These are phyloP conservation scores for Spodoptera litura DNA, from an alignment of 1,140 invertebrate genomes.

Conservation along the genomic window DNA sequence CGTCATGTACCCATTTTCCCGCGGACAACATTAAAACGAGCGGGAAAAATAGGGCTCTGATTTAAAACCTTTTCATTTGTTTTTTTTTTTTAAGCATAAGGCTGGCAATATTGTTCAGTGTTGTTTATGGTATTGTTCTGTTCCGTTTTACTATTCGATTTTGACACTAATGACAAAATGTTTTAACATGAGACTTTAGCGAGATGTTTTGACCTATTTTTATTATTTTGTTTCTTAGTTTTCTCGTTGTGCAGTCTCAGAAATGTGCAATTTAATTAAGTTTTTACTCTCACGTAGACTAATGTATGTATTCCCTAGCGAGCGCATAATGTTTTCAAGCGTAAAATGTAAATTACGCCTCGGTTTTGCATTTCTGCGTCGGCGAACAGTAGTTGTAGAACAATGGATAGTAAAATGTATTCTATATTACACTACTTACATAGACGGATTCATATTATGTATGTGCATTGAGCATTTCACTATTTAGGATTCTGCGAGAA, in stretches of 20 bases:
- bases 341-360: constrained; percentile 37
- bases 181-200: too few relatives aligned
- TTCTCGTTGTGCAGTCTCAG: not conserved
- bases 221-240: not conserved
- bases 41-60: constrained; percentile 29
- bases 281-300: constrained; percentile 11
- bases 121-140: constrained; percentile 1
- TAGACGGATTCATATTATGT: not conserved
- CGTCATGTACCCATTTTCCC: constrained; percentile 43
- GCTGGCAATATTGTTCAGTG: too few relatives aligned
- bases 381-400: constrained; percentile 37
- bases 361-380: constrained; percentile 24
- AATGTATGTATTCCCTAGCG: constrained; percentile 3
- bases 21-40: constrained; percentile 33
- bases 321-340: constrained; percentile 36
- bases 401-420: constrained; percentile 43
- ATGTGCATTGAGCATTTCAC: not conserved
- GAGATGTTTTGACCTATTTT: too few relatives aligned
- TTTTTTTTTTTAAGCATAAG: not conserved
- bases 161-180: too few relatives aligned
- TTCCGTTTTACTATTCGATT: too few relatives aligned
- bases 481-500: not conserved
- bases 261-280: not conserved
- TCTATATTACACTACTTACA: constrained; percentile 8
- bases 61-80: constrained; percentile 4